phyloP scores from a whole-genome alignment of 2,888 invertebrate species.

The Escarpia spicata region DNA sequence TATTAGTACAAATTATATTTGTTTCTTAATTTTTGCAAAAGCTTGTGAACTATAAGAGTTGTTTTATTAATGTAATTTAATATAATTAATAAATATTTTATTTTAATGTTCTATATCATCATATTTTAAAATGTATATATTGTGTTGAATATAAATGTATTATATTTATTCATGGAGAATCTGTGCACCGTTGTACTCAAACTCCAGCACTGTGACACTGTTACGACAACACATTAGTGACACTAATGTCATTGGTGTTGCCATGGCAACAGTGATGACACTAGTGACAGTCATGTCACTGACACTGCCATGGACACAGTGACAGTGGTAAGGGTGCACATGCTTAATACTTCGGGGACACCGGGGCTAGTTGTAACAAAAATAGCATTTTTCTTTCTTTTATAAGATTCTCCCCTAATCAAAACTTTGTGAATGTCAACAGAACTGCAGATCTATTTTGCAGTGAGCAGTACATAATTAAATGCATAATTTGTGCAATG shows the following conservation, averaged over 20 bases:
- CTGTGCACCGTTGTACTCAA: too few relatives aligned
- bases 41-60: neutral
- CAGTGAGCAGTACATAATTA: too few relatives aligned
- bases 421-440: too few relatives aligned
- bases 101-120: neutral
- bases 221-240: neutral
- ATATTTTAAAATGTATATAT: too few relatives aligned
- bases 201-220: neutral
- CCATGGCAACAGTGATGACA: neutral
- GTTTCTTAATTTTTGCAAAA: neutral
- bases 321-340: neutral
- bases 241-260: neutral
- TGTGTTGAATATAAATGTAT: too few relatives aligned
- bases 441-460: too few relatives aligned
- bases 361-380: too few relatives aligned
- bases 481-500: too few relatives aligned
- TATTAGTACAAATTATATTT: neutral
- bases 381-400: too few relatives aligned
- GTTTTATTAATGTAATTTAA: neutral
- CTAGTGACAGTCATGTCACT: neutral
- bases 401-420: too few relatives aligned
- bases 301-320: neutral
- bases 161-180: too few relatives aligned
- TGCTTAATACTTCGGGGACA: neutral
- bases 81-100: neutral